These are phyloP conservation scores for Malacoraja senta DNA, from an alignment of 2,797 vertebrate species.

Conservation along the genomic window DNA sequence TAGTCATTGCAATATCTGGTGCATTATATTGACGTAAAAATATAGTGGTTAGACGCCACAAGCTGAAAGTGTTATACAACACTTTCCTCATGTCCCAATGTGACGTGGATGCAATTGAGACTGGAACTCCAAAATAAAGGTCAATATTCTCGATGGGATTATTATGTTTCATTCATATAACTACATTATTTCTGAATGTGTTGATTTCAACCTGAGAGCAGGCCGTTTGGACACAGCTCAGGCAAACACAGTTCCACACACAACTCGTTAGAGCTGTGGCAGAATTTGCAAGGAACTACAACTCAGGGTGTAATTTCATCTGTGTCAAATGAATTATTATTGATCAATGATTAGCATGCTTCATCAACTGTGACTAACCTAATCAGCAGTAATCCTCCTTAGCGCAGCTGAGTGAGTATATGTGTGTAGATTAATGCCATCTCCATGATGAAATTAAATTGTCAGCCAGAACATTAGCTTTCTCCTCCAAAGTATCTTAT, in stretches of 20 bases:
- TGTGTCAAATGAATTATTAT: slow-evolving; percentile 6
- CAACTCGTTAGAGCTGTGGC: neutral
- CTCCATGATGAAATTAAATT: neutral
- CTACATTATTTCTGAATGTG: neutral
- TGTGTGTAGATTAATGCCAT: neutral
- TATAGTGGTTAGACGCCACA: neutral
- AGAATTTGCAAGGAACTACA: too few relatives aligned
- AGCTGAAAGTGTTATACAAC: neutral
- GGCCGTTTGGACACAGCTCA: neutral
- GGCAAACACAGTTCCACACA: neutral
- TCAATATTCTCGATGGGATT: neutral
- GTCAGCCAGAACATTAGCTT: neutral
- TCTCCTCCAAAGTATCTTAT: neutral
- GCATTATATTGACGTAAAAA: neutral
- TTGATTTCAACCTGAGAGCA: neutral
- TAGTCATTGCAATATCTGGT: neutral
- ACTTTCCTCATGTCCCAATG: neutral
- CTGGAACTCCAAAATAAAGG: neutral
- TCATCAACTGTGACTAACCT: neutral
- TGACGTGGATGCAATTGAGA: neutral
- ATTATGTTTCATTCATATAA: neutral
- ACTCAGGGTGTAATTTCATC: too few relatives aligned
- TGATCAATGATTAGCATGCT: neutral
- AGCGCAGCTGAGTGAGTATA: neutral
- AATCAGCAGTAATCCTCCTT: neutral